phyloP scores from a whole-genome alignment of 2,797 vertebrate genomes.

The Synanceia verrucosa region DNA sequence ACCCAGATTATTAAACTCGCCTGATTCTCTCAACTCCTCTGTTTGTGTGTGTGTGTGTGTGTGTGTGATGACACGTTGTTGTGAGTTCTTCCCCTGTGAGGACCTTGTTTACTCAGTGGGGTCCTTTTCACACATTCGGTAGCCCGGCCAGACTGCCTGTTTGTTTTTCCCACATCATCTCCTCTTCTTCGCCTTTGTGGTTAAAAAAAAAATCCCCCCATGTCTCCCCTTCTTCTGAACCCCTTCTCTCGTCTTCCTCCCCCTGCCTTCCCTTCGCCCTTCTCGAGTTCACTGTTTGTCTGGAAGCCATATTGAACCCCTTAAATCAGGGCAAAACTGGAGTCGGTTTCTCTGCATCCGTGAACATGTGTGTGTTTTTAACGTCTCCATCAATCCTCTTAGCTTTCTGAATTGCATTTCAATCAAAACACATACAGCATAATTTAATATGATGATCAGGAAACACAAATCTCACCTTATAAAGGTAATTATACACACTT shows the following conservation, averaged over 20 bases:
- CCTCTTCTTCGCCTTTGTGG: slow-evolving; percentile 87
- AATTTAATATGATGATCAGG: slow-evolving; percentile 39
- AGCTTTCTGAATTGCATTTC: slow-evolving; percentile 28
- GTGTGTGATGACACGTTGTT: slow-evolving; percentile 72
- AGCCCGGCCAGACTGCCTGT: slow-evolving; percentile 88
- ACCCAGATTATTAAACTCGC: slow-evolving; percentile 81
- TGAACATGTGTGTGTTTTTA: slow-evolving; percentile 24
- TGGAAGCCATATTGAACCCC: slow-evolving; percentile 73
- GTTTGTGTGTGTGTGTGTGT: slow-evolving; percentile 55
- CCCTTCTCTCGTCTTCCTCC: slow-evolving; percentile 44
- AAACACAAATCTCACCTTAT: slow-evolving; percentile 44
- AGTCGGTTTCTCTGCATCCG: slow-evolving; percentile 30
- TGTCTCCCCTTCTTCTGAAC: slow-evolving; percentile 50
- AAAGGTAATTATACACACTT: slow-evolving; percentile 42
- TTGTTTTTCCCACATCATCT: slow-evolving; percentile 99
- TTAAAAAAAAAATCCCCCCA: slow-evolving; percentile 25
- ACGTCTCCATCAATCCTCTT: slow-evolving; percentile 30
- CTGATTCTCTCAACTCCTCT: slow-evolving; percentile 66
- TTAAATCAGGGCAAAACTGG: slow-evolving; percentile 67
- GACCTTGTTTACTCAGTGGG: slow-evolving; percentile 88
- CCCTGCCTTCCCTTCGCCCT: slow-evolving; percentile 52
- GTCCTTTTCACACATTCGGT: slow-evolving; percentile 91
- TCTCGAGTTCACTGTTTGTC: slow-evolving; percentile 70
- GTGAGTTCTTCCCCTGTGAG: slow-evolving; percentile 79
- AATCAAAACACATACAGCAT: slow-evolving; percentile 36